Conservation (phyloP, 2,113 vertebrate species). For the Lichenostomus cassidix region DNA sequence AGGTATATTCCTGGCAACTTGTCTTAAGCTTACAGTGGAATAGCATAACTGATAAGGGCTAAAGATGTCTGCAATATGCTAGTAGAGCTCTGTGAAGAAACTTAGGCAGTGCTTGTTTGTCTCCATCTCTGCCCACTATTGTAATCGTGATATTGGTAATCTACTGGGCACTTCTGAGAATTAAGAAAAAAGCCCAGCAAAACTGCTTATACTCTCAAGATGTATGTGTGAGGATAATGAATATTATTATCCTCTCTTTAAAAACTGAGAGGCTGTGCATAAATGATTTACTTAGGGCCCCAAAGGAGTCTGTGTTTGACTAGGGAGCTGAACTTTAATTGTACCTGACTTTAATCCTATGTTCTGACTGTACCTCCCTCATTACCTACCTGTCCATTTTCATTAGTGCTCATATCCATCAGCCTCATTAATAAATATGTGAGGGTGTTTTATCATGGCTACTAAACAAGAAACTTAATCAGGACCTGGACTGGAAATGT, state of each 20-base stretch:
- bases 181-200: background rate
- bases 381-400: slow-evolving; percentile 53
- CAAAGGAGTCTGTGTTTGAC: slow-evolving; percentile 43
- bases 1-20: slow-evolving; percentile 28
- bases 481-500: background rate
- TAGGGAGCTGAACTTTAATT: slow-evolving; percentile 61
- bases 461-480: background rate
- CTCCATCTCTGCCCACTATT: background rate
- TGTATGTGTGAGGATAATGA: slow-evolving; percentile 13
- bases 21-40: background rate
- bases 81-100: background rate
- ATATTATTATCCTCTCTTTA: slow-evolving; percentile 49
- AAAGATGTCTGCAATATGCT: background rate
- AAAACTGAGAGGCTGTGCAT: slow-evolving; percentile 20
- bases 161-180: slow-evolving; percentile 1
- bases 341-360: slow-evolving; percentile 46
- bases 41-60: background rate
- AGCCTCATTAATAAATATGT: slow-evolving; percentile 43
- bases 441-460: background rate
- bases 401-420: slow-evolving; percentile 44
- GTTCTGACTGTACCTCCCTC: slow-evolving; percentile 49
- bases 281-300: slow-evolving; percentile 29
- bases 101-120: background rate
- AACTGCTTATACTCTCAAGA: background rate
- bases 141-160: background rate